A percentile compares a stretch with the other conserved stretches of the same genome.
Evolutionary conservation across 2,113 vertebrate genomes (phyloP).

Genomic region (Elephas maximus): DNA sequence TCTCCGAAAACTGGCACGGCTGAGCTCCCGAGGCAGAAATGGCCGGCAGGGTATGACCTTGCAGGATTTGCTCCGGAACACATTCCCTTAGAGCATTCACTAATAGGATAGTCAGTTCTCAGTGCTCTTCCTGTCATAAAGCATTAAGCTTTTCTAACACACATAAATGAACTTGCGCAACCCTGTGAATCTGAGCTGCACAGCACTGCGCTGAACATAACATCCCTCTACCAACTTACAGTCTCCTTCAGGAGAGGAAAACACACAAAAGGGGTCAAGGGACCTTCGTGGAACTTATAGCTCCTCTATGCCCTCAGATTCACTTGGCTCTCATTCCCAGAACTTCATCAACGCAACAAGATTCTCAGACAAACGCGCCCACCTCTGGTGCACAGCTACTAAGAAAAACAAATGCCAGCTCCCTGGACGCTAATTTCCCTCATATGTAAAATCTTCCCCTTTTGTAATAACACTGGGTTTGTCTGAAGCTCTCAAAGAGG

Average conservation of each 20-base stretch:
- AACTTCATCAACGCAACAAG: conserved; percentile 45
- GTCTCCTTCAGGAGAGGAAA: not conserved
- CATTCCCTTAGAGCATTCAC: not conserved
- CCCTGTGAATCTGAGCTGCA: not conserved
- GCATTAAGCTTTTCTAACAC: conserved; percentile 46
- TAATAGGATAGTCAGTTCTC: not conserved
- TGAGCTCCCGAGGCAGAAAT: conserved; percentile 52
- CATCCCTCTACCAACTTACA: not conserved
- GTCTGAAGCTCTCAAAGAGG: not conserved
- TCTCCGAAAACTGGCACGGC: not conserved
- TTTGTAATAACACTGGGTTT: not conserved
- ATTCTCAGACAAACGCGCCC: not conserved
- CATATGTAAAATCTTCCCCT: not conserved
- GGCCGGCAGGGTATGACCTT: not conserved
- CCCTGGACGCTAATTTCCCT: not conserved
- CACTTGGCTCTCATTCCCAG: not conserved
- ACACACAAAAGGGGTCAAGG: not conserved
- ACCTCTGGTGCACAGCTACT: not conserved
- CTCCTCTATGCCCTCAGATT: not conserved
- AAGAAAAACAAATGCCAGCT: conserved; percentile 28
- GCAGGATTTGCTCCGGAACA: not conserved
- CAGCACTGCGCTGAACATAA: not conserved
- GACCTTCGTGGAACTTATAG: not conserved
- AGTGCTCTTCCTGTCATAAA: conserved; percentile 42
- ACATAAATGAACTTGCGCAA: not conserved